phyloP scores from a whole-genome alignment of 2,113 vertebrate genomes.

The Saimiri boliviensis region DNA sequence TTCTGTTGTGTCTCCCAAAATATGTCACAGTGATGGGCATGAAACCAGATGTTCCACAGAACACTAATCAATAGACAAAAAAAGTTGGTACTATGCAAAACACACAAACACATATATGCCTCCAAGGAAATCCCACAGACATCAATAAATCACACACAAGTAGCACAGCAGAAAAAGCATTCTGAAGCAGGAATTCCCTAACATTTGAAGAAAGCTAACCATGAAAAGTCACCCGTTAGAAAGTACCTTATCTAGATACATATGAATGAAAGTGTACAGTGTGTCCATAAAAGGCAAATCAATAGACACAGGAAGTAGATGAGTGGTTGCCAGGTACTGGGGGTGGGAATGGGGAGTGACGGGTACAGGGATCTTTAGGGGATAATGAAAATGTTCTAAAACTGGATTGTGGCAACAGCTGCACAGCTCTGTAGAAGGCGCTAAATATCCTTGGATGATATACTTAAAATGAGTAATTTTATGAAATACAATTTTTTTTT shows the following conservation, averaged over 20 bases:
- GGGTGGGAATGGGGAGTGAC: neutral
- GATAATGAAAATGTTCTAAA: slow-evolving; percentile 6
- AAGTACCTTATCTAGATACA: neutral
- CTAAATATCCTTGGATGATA: neutral
- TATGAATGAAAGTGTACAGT: neutral
- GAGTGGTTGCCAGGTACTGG: neutral
- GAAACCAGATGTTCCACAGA: neutral
- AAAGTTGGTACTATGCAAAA: neutral
- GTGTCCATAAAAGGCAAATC: neutral
- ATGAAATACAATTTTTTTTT: neutral
- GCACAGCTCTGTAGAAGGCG: neutral
- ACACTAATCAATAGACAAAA: neutral
- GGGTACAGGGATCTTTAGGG: neutral
- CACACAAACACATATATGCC: neutral
- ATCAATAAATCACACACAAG: neutral
- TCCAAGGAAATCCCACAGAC: neutral
- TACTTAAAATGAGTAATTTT: neutral
- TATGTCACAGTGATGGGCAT: neutral
- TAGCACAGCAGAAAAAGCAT: neutral
- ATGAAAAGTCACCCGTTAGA: neutral
- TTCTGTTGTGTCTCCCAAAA: neutral
- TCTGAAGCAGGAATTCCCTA: neutral
- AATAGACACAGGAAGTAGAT: neutral
- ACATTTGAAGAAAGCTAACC: neutral
- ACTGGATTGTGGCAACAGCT: neutral